Conservation (phyloP, 2,888 invertebrate genomes). For the Sarcophaga carnaria region DNA sequence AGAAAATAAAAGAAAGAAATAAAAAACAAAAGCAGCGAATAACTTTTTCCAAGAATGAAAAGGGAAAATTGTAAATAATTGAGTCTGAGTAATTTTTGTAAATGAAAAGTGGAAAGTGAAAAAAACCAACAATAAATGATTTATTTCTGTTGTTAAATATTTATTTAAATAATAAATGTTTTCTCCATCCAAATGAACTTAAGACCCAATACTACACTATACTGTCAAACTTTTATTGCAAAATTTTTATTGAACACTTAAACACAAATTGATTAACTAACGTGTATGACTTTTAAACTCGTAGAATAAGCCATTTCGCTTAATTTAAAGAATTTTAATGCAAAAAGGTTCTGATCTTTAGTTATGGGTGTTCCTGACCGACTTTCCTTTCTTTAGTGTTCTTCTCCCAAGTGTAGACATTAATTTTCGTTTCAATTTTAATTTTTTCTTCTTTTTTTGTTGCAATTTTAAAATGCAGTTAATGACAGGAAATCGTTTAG, state of each 20-base stretch:
- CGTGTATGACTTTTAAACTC: too few relatives aligned
- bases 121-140: too few relatives aligned
- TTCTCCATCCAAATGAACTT: too few relatives aligned
- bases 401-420: background rate
- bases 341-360: too few relatives aligned
- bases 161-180: background rate
- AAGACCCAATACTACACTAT: too few relatives aligned
- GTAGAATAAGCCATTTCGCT: too few relatives aligned
- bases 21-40: background rate
- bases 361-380: background rate
- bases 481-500: slow-evolving; percentile 54
- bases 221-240: too few relatives aligned
- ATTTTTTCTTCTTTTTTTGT: slow-evolving; percentile 1
- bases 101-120: background rate
- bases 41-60: slow-evolving; percentile 1
- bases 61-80: slow-evolving; percentile 39
- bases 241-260: too few relatives aligned
- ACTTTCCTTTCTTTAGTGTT: background rate
- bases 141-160: background rate
- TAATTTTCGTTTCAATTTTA: background rate
- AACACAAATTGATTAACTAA: too few relatives aligned
- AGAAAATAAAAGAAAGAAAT: background rate
- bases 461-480: slow-evolving; percentile 30
- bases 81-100: background rate
- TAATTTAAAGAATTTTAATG: too few relatives aligned